Conservation (phyloP, 2,888 invertebrate genomes). For the Siphlonurus alternatus region DNA sequence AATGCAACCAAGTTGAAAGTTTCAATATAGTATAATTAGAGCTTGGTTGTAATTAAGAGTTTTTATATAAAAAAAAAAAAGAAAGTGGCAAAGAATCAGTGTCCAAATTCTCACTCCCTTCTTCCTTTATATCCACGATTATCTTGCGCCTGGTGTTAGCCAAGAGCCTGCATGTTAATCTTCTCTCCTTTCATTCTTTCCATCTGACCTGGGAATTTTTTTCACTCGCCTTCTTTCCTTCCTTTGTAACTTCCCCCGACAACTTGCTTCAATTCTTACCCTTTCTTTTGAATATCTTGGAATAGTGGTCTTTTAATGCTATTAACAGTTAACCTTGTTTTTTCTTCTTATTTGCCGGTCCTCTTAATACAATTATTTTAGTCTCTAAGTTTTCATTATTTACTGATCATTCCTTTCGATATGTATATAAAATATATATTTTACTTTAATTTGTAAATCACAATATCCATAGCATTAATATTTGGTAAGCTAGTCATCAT, state of each 20-base stretch:
- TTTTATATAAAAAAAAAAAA: neutral
- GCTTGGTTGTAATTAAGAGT: neutral
- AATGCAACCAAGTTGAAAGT: neutral
- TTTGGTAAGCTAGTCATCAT: neutral
- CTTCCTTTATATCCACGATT: neutral
- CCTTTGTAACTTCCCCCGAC: neutral
- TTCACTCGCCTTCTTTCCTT: neutral
- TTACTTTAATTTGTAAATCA: neutral
- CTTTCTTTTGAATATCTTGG: too few species aligned
- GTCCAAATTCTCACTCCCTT: neutral
- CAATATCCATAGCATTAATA: neutral
- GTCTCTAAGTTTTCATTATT: too few species aligned
- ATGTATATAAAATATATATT: too few species aligned
- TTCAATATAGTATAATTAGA: neutral
- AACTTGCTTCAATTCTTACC: neutral
- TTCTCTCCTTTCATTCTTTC: neutral
- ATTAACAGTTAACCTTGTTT: neutral
- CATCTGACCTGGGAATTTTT: too few species aligned
- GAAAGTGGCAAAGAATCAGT: neutral
- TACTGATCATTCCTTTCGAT: neutral
- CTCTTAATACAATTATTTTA: too few species aligned
- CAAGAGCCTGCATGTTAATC: neutral
- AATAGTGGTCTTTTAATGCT: neutral
- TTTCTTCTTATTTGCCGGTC: too few species aligned
- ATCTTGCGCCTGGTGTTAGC: neutral